Percentiles rank a stretch among this genome's conserved stretches.
phyloP scores from a whole-genome alignment of 2,113 vertebrate genomes.

The Hassar affinis region DNA sequence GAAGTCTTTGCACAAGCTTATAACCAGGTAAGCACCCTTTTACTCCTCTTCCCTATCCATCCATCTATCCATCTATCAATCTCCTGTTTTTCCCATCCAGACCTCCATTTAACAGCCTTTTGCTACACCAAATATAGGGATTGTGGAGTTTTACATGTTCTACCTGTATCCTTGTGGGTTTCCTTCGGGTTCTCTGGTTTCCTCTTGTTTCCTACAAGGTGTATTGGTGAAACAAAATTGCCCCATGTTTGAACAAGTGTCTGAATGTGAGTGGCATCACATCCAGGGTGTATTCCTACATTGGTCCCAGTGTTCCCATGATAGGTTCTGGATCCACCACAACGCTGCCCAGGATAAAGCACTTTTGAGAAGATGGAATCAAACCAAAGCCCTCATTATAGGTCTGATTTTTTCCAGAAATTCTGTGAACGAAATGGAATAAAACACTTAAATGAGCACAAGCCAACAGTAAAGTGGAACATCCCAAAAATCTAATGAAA shows the following conservation, averaged over 20 bases:
- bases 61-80: conserved; percentile 27
- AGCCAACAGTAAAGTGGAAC: not conserved
- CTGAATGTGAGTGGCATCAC: not conserved
- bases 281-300: not conserved
- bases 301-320: not conserved
- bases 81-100: not conserved
- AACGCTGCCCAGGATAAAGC: not conserved
- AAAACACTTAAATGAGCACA: not conserved
- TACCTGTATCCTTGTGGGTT: not conserved
- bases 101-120: not conserved
- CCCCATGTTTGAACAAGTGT: not conserved
- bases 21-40: conserved; percentile 42
- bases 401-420: not conserved
- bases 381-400: not conserved
- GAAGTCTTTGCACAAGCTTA: conserved; percentile 64
- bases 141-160: not conserved
- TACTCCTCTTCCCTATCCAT: not conserved
- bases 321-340: not conserved
- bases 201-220: not conserved
- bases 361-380: not conserved
- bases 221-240: not conserved
- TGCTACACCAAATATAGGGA: conserved; percentile 34
- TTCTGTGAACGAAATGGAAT: not conserved
- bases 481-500: conserved; percentile 7
- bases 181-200: not conserved